Conservation (phyloP, 2,113 vertebrate species). For the Perca fluviatilis region DNA sequence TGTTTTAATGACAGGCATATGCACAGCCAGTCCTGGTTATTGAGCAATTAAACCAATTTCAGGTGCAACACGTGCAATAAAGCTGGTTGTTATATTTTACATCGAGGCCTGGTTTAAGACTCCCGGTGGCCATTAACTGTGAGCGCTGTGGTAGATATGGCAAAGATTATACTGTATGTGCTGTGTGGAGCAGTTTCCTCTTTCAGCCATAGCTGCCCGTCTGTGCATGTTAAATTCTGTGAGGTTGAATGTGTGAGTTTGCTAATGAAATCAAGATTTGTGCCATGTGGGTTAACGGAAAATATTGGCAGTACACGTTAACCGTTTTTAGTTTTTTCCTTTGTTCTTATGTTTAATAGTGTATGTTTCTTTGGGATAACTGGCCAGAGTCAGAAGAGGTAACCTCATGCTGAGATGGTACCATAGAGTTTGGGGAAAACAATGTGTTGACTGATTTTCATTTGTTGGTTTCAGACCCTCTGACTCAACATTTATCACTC, state of each 20-base stretch:
- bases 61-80: conserved; percentile 52
- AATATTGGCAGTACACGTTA: neutral
- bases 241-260: neutral
- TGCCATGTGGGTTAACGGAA: neutral
- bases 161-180: neutral
- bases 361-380: neutral
- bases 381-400: neutral
- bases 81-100: conserved; percentile 47
- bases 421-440: neutral
- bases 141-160: conserved; percentile 25
- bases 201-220: neutral
- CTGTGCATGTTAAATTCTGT: neutral
- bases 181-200: neutral
- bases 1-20: conserved; percentile 50
- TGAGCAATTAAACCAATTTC: conserved; percentile 61
- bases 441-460: neutral
- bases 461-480: neutral
- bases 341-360: neutral
- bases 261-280: conserved; percentile 43
- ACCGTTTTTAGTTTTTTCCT: neutral
- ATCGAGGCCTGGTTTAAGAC: conserved; percentile 7
- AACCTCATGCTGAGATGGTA: neutral
- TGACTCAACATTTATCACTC: neutral
- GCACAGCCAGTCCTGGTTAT: conserved; percentile 30
- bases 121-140: neutral